These are phyloP conservation scores for Neosalanx taihuensis DNA, from an alignment of 2,797 vertebrate species.

Conservation along the genomic window DNA sequence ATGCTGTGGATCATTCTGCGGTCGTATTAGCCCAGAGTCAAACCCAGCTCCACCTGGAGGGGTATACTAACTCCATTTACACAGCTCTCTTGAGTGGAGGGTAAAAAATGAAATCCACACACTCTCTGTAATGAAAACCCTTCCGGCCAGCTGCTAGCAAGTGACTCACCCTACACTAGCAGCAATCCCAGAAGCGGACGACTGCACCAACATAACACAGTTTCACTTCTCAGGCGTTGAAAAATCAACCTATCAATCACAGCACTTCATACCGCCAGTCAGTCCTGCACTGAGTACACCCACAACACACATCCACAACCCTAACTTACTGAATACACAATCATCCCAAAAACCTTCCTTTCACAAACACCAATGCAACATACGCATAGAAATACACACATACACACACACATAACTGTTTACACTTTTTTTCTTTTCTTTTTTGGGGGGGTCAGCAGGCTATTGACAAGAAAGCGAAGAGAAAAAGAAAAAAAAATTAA, in stretches of 20 bases:
- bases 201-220: constrained; percentile 33
- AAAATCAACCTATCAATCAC: constrained; percentile 64
- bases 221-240: constrained; percentile 52
- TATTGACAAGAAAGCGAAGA: too few relatives aligned
- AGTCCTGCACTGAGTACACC: constrained; percentile 36
- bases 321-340: too few relatives aligned
- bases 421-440: too few relatives aligned
- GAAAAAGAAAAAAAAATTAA: too few relatives aligned
- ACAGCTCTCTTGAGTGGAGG: constrained; percentile 40
- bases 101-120: constrained; percentile 53
- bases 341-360: too few relatives aligned
- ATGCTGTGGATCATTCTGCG: too few relatives aligned
- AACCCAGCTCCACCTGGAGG: background rate
- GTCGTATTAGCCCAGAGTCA: too few relatives aligned
- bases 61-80: constrained; percentile 39
- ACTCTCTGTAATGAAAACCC: constrained; percentile 66
- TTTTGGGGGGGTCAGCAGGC: too few relatives aligned
- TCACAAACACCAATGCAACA: background rate
- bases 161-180: constrained; percentile 10
- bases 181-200: constrained; percentile 17
- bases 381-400: background rate
- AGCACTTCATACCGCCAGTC: constrained; percentile 49
- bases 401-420: too few relatives aligned
- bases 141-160: constrained; percentile 55
- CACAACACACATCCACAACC: constrained; percentile 3